phyloP scores from a whole-genome alignment of 2,888 invertebrate species.

The Aphodius sticticus region DNA sequence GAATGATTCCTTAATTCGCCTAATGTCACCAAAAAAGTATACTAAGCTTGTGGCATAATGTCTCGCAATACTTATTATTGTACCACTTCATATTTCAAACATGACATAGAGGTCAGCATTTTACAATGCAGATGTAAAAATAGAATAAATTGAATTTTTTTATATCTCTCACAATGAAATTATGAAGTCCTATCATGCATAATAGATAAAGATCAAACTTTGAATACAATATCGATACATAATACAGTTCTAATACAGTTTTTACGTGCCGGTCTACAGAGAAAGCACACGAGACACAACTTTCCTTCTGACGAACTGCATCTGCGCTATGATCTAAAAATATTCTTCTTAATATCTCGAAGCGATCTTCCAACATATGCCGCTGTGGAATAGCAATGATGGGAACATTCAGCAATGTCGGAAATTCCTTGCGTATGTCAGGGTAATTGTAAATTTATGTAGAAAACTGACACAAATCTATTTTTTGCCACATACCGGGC shows the following conservation, averaged over 20 bases:
- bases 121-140: no score
- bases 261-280: neutral
- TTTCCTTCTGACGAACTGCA: neutral
- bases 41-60: neutral
- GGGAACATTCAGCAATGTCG: constrained; percentile 4
- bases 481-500: neutral
- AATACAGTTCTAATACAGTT: no score
- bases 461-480: constrained; percentile 4
- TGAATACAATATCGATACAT: no score
- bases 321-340: neutral
- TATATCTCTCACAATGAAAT: no score
- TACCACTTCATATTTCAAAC: no score
- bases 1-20: neutral
- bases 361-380: neutral
- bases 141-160: no score
- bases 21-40: neutral
- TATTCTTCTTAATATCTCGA: neutral
- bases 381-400: neutral
- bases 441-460: constrained; percentile 4
- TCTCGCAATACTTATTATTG: neutral
- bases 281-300: neutral
- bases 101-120: no score
- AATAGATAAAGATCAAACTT: no score
- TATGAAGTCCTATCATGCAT: no score
- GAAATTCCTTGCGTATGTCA: neutral